Percentiles rank a stretch among this genome's conserved stretches.
Evolutionary conservation across 2,113 vertebrate species (phyloP).

Genomic region (Carettochelys insculpta): DNA sequence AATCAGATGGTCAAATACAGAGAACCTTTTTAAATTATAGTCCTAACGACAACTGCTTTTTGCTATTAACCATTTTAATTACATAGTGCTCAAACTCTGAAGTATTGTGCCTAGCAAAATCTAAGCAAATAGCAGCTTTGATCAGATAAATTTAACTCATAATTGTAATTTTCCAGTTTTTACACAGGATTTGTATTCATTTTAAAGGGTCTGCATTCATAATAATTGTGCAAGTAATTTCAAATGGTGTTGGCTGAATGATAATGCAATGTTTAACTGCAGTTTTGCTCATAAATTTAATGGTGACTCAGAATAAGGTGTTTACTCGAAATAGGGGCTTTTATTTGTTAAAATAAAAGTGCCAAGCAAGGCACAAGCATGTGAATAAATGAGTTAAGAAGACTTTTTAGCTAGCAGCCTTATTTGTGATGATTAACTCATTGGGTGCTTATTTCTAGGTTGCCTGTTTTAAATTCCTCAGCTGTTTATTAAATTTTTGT

Average conservation of each 20-base stretch:
- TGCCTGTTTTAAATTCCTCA: conserved; percentile 15
- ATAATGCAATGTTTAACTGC: conserved; percentile 5
- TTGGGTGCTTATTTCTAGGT: conserved; percentile 14
- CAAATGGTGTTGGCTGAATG: conserved; percentile 32
- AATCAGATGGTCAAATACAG: conserved; percentile 59
- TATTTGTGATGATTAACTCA: not conserved
- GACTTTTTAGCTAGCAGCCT: conserved; percentile 14
- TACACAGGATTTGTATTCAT: conserved; percentile 45
- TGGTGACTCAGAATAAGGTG: conserved; percentile 21
- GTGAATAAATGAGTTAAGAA: conserved; percentile 10
- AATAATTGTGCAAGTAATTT: conserved; percentile 30
- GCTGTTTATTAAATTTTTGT: not conserved
- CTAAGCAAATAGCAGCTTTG: conserved; percentile 72
- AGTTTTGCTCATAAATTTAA: conserved; percentile 43
- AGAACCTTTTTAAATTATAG: conserved; percentile 70
- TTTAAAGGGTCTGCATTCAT: not conserved
- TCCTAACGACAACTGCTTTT: conserved; percentile 63
- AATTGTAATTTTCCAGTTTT: conserved; percentile 64
- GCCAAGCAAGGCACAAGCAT: conserved; percentile 13
- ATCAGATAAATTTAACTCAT: conserved; percentile 60
- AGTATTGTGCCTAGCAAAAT: conserved; percentile 64
- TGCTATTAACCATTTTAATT: conserved; percentile 79
- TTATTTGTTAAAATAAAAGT: conserved; percentile 11
- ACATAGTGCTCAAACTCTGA: conserved; percentile 62
- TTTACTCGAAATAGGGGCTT: conserved; percentile 25